A percentile compares a stretch with the other conserved stretches of the same genome.
These are phyloP conservation scores for Urocolius indicus DNA, from an alignment of 2,113 vertebrate genomes.

Conservation along the genomic window DNA sequence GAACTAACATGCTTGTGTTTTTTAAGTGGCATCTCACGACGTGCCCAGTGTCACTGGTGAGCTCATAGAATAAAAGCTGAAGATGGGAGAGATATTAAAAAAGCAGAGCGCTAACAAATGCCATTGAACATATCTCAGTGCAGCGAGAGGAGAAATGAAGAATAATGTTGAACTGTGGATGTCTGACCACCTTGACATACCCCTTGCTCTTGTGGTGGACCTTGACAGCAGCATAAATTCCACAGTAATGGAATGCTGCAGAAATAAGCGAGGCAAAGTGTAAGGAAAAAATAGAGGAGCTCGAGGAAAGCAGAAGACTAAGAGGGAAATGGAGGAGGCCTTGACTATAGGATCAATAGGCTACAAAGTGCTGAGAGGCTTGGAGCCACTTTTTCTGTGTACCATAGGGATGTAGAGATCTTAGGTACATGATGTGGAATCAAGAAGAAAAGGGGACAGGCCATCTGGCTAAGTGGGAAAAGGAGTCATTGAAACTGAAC, in stretches of 20 bases:
- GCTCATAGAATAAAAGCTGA: not conserved
- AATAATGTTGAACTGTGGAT: not conserved
- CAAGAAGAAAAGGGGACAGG: not conserved
- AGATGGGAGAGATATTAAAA: not conserved
- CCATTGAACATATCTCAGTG: not conserved
- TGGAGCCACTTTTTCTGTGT: not conserved
- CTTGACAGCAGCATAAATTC: not conserved
- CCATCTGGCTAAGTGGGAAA: not conserved
- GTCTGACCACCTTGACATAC: not conserved
- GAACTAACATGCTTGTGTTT: not conserved
- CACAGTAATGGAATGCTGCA: not conserved
- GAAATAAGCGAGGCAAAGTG: not conserved
- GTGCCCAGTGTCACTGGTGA: not conserved
- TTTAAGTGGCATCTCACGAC: not conserved
- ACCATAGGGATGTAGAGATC: not conserved
- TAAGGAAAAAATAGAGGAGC: no score
- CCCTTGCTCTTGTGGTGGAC: not conserved
- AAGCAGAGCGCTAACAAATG: not conserved
- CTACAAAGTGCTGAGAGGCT: not conserved
- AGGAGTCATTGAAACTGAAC: not conserved
- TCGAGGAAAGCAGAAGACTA: not conserved
- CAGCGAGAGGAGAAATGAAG: not conserved
- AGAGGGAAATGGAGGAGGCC: not conserved
- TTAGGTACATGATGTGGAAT: not conserved
- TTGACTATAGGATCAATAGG: not conserved